phyloP scores from a whole-genome alignment of 2,888 invertebrate species.

The Spodoptera picta region DNA sequence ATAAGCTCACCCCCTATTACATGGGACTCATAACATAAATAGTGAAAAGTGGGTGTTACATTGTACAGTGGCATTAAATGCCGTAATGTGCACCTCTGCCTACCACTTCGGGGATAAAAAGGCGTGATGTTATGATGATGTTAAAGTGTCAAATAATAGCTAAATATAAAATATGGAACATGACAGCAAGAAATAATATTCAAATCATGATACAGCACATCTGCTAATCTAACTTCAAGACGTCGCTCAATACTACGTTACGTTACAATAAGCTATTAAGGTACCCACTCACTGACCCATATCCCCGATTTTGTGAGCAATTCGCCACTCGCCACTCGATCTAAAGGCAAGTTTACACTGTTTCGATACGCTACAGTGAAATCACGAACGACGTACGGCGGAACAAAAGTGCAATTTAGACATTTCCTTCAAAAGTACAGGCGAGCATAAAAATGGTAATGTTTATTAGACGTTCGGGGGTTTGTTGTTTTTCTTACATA shows the following conservation, averaged over 20 bases:
- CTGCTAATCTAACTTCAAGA: background rate
- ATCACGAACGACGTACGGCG: slow-evolving; percentile 66
- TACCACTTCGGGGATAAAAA: too few species aligned
- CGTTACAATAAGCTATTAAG: slow-evolving; percentile 10
- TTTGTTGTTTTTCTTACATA: too few species aligned
- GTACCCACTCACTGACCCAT: slow-evolving; percentile 68
- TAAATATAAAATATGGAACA: background rate
- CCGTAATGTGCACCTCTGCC: too few species aligned
- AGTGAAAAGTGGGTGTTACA: too few species aligned
- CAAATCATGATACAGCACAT: slow-evolving; percentile 1
- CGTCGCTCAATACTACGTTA: slow-evolving; percentile 27
- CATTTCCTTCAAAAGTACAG: slow-evolving; percentile 63
- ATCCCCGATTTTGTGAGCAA: slow-evolving; percentile 68
- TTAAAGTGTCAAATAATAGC: background rate
- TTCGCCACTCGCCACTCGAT: slow-evolving; percentile 21
- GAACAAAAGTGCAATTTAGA: slow-evolving; percentile 72
- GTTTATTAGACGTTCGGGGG: background rate
- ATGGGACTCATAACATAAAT: too few species aligned
- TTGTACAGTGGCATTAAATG: too few species aligned
- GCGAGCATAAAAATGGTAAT: slow-evolving; percentile 21
- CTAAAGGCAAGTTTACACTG: slow-evolving; percentile 30
- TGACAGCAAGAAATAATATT: slow-evolving; percentile 1
- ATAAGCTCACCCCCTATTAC: too few species aligned
- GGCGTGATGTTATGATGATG: too few species aligned
- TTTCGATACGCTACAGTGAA: slow-evolving; percentile 49